Conservation (phyloP, 2,113 vertebrate genomes). For the Procavia capensis region DNA sequence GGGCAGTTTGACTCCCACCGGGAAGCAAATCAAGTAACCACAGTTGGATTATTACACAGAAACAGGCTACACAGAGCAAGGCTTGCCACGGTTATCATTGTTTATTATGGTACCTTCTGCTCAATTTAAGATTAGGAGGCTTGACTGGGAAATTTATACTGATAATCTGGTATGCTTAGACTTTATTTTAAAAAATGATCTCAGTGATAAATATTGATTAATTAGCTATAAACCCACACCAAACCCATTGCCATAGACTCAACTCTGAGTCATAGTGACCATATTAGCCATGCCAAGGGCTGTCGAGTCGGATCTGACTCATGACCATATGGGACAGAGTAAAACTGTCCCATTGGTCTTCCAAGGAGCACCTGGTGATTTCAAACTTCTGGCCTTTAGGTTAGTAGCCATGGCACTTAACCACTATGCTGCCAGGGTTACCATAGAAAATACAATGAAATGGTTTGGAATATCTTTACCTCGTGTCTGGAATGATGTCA, state of each 20-base stretch:
- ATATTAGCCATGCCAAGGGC: too few species aligned
- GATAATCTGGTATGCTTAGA: conserved; percentile 5
- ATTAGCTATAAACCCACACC: too few species aligned
- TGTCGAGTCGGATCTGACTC: too few species aligned
- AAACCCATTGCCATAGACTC: too few species aligned
- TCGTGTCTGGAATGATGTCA: not conserved
- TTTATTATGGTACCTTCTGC: conserved; percentile 55
- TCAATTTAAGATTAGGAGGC: conserved; percentile 34
- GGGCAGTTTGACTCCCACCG: not conserved
- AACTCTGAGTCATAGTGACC: too few species aligned
- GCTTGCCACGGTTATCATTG: not conserved
- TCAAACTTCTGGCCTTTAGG: too few species aligned
- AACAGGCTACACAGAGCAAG: not conserved
- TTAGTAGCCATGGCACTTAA: too few species aligned
- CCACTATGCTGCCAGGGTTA: too few species aligned
- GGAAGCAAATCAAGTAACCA: not conserved
- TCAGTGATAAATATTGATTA: not conserved
- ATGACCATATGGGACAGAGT: too few species aligned
- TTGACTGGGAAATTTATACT: not conserved
- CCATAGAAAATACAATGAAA: not conserved
- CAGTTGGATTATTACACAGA: not conserved
- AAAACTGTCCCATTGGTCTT: too few species aligned
- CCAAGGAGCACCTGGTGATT: too few species aligned
- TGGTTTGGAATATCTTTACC: conserved; percentile 15
- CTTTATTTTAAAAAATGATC: not conserved